Percentiles rank a stretch among this genome's conserved stretches.
phyloP scores from a whole-genome alignment of 2,888 invertebrate genomes.

The Eupeodes latifasciatus region DNA sequence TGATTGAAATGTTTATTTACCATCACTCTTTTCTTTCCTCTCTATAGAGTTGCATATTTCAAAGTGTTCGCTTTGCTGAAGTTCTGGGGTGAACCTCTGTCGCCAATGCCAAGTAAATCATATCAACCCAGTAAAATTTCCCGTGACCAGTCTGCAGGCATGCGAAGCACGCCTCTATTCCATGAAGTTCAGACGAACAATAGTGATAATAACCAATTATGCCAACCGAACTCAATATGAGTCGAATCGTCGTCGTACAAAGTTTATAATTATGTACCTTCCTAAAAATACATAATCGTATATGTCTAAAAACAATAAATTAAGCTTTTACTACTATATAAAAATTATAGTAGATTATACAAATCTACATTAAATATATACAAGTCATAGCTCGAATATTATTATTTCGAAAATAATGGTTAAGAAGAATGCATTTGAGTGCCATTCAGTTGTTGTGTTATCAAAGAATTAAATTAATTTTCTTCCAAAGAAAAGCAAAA shows the following conservation, averaged over 20 bases:
- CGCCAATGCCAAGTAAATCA: constrained; percentile 83
- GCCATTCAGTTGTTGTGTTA: constrained; percentile 74
- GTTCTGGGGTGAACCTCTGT: constrained; percentile 83
- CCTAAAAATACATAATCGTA: constrained; percentile 36
- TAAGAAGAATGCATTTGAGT: constrained; percentile 59
- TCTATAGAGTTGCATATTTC: constrained; percentile 82
- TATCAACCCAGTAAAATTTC: constrained; percentile 83
- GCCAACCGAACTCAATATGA: constrained; percentile 83
- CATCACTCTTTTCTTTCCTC: background rate
- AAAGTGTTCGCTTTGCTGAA: constrained; percentile 82
- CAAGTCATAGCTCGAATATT: constrained; percentile 68
- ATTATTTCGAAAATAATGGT: constrained; percentile 50
- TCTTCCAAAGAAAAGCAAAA: constrained; percentile 75
- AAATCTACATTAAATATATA: background rate
- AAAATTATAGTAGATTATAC: constrained; percentile 3
- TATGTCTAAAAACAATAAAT: constrained; percentile 30
- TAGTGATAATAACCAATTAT: constrained; percentile 81
- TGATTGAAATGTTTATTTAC: background rate
- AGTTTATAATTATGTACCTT: constrained; percentile 35
- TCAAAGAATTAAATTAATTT: constrained; percentile 63
- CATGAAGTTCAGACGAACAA: constrained; percentile 80
- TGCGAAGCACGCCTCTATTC: constrained; percentile 82
- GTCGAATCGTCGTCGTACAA: constrained; percentile 56
- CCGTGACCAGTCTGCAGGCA: constrained; percentile 81
- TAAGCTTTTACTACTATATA: constrained; percentile 35